phyloP scores from a whole-genome alignment of 1,140 invertebrate genomes.

The Polyergus mexicanus region DNA sequence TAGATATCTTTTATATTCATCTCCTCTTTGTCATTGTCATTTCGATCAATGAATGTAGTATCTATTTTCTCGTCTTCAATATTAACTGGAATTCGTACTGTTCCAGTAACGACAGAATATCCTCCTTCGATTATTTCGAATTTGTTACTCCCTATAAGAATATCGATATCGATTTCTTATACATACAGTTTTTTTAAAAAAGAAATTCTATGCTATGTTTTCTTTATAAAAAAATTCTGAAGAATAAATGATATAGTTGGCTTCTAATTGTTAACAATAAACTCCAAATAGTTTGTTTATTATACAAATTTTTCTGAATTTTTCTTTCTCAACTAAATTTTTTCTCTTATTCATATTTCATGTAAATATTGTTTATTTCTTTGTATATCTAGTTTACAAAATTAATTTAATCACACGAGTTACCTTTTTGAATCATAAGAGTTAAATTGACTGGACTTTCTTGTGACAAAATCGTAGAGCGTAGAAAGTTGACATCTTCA shows the following conservation, averaged over 20 bases:
- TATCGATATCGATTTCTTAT: neutral
- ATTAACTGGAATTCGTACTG: slow-evolving; percentile 87
- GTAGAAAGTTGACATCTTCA: slow-evolving; percentile 94
- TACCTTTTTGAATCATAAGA: slow-evolving; percentile 92
- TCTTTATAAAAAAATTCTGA: too few relatives aligned
- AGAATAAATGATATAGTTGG: too few relatives aligned
- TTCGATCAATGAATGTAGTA: neutral
- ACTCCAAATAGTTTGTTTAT: too few relatives aligned
- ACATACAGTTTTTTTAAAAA: neutral
- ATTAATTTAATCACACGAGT: neutral
- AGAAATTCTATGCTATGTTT: neutral
- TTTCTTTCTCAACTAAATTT: too few relatives aligned
- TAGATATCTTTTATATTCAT: slow-evolving; percentile 93
- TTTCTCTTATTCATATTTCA: too few relatives aligned
- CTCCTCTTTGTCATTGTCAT: slow-evolving; percentile 70
- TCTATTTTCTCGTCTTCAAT: slow-evolving; percentile 76
- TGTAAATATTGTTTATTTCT: too few relatives aligned
- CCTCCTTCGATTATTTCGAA: slow-evolving; percentile 91
- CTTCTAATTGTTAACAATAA: too few relatives aligned
- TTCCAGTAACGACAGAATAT: slow-evolving; percentile 92
- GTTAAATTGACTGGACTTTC: slow-evolving; percentile 90
- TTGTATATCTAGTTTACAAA: neutral
- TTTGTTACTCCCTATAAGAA: slow-evolving; percentile 75
- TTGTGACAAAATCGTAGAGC: slow-evolving; percentile 93
- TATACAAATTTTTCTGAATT: too few relatives aligned